Evolutionary conservation across 1,140 invertebrate species (phyloP).

Genomic region (Venustaconcha ellipsiformis): DNA sequence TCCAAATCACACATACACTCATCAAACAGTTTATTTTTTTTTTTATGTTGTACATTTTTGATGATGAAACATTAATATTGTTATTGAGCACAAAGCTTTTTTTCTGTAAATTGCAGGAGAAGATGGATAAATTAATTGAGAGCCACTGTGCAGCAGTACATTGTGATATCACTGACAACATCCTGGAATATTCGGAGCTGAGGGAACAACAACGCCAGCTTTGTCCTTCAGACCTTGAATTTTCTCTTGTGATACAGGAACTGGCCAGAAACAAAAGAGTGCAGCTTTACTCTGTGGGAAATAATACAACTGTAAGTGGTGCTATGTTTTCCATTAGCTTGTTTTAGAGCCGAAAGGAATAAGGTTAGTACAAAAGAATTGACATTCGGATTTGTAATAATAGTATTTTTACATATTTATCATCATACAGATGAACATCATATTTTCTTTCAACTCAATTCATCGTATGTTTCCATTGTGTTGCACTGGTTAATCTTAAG

Average conservation of each 20-base stretch:
- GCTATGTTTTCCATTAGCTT: background rate
- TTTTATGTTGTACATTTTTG: background rate
- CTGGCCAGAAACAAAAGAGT: conserved; percentile 42
- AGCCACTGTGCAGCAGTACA: conserved; percentile 30
- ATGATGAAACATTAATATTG: background rate
- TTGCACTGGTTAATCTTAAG: no score
- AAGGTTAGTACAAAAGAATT: no score
- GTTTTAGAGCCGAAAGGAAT: background rate
- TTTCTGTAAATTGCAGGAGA: conserved; percentile 38
- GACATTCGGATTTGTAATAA: no score
- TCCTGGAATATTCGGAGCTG: conserved; percentile 41
- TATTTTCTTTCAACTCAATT: no score
- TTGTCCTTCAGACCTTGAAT: conserved; percentile 38
- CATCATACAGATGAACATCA: no score
- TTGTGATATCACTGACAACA: conserved; percentile 39
- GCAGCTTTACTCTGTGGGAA: conserved; percentile 25
- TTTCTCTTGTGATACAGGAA: conserved; percentile 42
- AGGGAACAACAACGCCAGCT: conserved; percentile 27
- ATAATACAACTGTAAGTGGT: conserved; percentile 36
- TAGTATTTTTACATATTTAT: no score
- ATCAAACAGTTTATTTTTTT: background rate
- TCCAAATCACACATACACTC: no score
- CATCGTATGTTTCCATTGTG: no score
- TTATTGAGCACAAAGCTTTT: conserved; percentile 3
- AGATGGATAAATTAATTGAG: conserved; percentile 31